Evolutionary conservation across 2,797 vertebrate genomes (phyloP), one percentile per base, ranked within the genome.

Genomic region (Pangasius macronema): DNA sequence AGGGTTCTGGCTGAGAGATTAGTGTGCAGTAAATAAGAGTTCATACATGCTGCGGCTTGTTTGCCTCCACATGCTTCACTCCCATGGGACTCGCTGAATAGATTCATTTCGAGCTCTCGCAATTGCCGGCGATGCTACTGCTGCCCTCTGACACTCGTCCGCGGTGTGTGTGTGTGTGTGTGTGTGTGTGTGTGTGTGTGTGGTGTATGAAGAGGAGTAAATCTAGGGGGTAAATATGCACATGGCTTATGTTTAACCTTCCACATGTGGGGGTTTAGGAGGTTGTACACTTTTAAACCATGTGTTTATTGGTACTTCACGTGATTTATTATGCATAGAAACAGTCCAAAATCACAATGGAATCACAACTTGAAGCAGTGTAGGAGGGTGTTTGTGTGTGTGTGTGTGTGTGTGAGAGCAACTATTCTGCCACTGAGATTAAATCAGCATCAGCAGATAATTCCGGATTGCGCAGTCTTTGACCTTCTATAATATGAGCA

Each of bases 91-190:
- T 73, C 27, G 70, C 89, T 92, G 90, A 89, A 91, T 91, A 92
- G 92, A 92, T 94, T 93, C 87, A 93, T 95, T 92, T 93, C 36
- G 55, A 84, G 85, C 88, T 88, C 90, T 91, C 89, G 33, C 46
- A 90, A 72, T 72, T 88, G 70, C 51, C 18, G 53, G 81, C 87
- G 92, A 94, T 91, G 93, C 92, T 92, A 92, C 92, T 92, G 90
- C 81, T 88, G 87, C 81, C 42, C 14, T 83, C 89, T 59, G 90
- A 84, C 83, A 83, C 92, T 88, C 90, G 91, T 93, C 93, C 93
- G 91, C 88, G 86, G 36, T 36, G 36, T 36, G 36, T 36, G 36
- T 36, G 36, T 36, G 36, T 36, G 36, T 36, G 36, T 36, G 36
- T 36, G 39, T 3, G 39, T 3, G 39, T 36, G 36, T 36, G 36